A percentile compares a stretch with the other conserved stretches of the same genome.
Conservation (phyloP, 2,888 invertebrate genomes). For the Rhimphoctona megacephalus region DNA sequence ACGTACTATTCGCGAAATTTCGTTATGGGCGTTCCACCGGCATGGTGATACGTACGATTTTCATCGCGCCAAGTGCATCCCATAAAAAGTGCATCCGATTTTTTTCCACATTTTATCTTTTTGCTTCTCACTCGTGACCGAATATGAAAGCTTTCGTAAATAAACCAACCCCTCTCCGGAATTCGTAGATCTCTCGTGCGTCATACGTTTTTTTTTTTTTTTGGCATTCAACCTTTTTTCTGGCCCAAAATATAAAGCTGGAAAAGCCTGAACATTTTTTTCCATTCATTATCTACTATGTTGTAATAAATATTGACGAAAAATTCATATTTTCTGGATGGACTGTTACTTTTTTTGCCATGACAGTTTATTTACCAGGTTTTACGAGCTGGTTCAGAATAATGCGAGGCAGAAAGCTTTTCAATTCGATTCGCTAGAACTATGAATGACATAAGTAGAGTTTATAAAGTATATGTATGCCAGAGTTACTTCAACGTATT, state of each 20-base stretch:
- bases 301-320: slow-evolving; percentile 8
- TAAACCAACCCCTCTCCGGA: neutral
- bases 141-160: slow-evolving; percentile 22
- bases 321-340: slow-evolving; percentile 3
- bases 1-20: slow-evolving; percentile 24
- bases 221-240: neutral
- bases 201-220: slow-evolving; percentile 3
- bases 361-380: neutral
- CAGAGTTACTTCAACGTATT: slow-evolving; percentile 38
- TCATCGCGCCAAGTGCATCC: slow-evolving; percentile 1
- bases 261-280: neutral
- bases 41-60: slow-evolving; percentile 46
- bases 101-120: neutral
- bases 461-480: slow-evolving; percentile 8
- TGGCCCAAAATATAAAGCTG: neutral
- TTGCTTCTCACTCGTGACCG: slow-evolving; percentile 24
- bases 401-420: neutral
- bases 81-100: slow-evolving; percentile 30
- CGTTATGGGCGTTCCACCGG: slow-evolving; percentile 33
- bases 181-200: slow-evolving; percentile 12
- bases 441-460: neutral
- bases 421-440: slow-evolving; percentile 1
- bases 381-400: neutral
- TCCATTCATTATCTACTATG: neutral
- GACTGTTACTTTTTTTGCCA: neutral